A percentile compares a stretch with the other conserved stretches of the same genome.
These are phyloP conservation scores for Mythimna ferrago DNA, from an alignment of 2,888 invertebrate species.

Conservation along the genomic window DNA sequence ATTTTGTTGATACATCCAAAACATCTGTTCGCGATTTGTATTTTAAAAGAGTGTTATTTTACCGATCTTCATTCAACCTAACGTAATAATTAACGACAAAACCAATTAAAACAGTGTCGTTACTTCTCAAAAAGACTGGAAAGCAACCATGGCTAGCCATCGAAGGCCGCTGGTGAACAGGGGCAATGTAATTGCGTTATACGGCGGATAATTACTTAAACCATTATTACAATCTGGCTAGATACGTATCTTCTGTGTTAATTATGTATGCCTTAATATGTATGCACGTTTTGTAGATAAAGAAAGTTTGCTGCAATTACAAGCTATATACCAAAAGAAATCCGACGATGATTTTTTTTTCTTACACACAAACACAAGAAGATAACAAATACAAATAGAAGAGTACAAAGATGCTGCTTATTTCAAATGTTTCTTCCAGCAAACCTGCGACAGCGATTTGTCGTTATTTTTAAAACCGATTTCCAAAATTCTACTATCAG, in stretches of 20 bases:
- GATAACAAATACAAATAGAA: no score
- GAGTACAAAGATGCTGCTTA: no score
- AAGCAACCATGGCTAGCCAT: slow-evolving; percentile 25
- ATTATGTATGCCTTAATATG: slow-evolving; percentile 22
- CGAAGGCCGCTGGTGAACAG: slow-evolving; percentile 29
- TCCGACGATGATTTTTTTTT: neutral
- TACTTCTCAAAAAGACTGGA: slow-evolving; percentile 36
- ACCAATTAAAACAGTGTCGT: slow-evolving; percentile 38
- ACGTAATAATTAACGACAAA: neutral
- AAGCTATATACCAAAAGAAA: neutral
- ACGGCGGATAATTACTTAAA: slow-evolving; percentile 37
- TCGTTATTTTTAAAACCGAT: neutral
- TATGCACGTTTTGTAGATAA: slow-evolving; percentile 39
- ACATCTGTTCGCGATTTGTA: no score
- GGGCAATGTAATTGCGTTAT: slow-evolving; percentile 41
- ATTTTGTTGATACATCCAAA: no score
- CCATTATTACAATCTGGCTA: slow-evolving; percentile 41
- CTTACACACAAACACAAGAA: no score
- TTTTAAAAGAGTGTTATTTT: no score
- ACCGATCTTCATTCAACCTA: neutral
- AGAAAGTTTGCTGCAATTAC: slow-evolving; percentile 13
- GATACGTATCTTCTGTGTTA: slow-evolving; percentile 40
- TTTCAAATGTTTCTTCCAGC: no score
- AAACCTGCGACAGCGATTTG: no score
- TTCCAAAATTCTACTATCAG: neutral